Evolutionary conservation across 2,888 invertebrate species (phyloP).

Genomic region (Torymus texanus): DNA sequence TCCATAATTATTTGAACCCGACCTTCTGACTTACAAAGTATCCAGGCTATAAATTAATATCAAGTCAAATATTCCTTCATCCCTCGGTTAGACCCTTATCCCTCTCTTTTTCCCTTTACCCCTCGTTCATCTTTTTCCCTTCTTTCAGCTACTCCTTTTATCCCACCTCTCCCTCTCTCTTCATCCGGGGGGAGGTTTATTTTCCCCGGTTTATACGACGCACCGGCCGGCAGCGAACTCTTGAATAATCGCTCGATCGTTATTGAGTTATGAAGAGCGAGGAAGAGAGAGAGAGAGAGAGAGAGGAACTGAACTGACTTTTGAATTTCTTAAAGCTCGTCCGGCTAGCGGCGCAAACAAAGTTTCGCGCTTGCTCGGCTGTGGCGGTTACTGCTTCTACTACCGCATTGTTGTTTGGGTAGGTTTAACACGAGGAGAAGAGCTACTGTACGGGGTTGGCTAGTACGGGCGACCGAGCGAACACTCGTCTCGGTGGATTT

Average conservation of each 20-base stretch:
- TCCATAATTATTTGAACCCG: conserved; percentile 34
- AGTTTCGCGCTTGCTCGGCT: too few species aligned
- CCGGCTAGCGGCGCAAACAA: background rate
- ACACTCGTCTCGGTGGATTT: background rate
- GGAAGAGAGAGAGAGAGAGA: background rate
- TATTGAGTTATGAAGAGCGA: conserved; percentile 35
- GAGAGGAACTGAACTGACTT: background rate
- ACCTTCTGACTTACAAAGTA: conserved; percentile 38
- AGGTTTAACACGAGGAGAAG: too few species aligned
- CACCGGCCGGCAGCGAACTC: background rate
- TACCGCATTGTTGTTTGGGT: too few species aligned
- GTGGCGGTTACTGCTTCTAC: too few species aligned
- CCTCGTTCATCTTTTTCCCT: conserved; percentile 23
- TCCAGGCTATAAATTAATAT: conserved; percentile 51
- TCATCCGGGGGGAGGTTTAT: conserved; percentile 30
- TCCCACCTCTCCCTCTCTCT: background rate
- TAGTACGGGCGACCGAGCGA: too few species aligned
- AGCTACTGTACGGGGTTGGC: too few species aligned
- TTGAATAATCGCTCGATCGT: conserved; percentile 48
- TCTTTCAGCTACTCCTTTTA: background rate
- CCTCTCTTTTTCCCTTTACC: conserved; percentile 4
- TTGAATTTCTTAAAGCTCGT: conserved; percentile 11
- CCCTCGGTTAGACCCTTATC: conserved; percentile 19
- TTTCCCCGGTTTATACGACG: background rate
- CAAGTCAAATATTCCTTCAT: conserved; percentile 36